Evolutionary conservation across 2,888 invertebrate genomes (phyloP).

Genomic region (Acrocyrtus sp.): DNA sequence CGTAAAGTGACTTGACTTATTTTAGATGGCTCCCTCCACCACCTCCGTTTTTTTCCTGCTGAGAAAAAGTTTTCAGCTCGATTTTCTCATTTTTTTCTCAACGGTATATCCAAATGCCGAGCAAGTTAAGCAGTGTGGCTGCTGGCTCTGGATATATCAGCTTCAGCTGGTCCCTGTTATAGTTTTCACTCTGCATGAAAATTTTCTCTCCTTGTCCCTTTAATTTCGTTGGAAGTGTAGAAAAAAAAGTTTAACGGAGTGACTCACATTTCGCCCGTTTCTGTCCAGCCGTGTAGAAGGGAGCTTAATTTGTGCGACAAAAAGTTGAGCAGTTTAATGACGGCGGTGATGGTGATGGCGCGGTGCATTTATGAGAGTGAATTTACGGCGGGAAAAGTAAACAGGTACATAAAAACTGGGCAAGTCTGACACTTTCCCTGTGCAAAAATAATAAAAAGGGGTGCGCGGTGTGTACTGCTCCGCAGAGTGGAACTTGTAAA

Average conservation of each 20-base stretch:
- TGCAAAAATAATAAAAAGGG: too few relatives aligned
- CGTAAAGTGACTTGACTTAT: neutral
- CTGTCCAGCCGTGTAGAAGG: conserved; percentile 29
- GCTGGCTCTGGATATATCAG: too few relatives aligned
- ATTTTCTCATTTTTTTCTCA: neutral
- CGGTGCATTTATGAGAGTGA: neutral
- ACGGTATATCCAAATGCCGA: neutral
- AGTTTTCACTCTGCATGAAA: too few relatives aligned
- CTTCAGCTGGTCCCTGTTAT: too few relatives aligned
- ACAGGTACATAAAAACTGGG: too few relatives aligned
- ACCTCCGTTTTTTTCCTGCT: too few relatives aligned
- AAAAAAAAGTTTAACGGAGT: conserved; percentile 17
- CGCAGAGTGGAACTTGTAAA: neutral
- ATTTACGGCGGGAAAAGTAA: neutral
- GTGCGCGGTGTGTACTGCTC: too few relatives aligned
- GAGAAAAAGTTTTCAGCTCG: neutral
- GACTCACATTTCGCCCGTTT: neutral
- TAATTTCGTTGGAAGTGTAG: conserved; percentile 14
- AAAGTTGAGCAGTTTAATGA: neutral
- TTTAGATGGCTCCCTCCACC: neutral
- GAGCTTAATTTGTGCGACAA: conserved; percentile 36
- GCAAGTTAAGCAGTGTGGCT: neutral
- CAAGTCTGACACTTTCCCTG: too few relatives aligned
- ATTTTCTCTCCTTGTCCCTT: conserved; percentile 3
- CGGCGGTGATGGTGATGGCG: neutral